Evolutionary conservation across 2,113 vertebrate genomes (phyloP).

Genomic region (Dipodomys merriami): DNA sequence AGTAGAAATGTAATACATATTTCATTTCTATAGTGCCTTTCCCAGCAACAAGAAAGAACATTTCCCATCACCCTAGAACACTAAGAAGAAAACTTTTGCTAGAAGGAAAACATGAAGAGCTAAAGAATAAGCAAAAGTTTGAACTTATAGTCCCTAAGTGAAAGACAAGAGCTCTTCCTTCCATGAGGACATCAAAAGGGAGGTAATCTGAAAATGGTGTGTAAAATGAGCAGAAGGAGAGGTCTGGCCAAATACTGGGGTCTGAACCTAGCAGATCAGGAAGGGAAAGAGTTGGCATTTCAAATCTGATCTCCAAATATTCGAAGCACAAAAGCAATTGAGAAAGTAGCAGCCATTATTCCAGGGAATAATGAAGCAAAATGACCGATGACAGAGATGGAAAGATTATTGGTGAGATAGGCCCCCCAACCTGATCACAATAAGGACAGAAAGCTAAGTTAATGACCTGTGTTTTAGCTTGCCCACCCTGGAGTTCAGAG

Average conservation of each 20-base stretch:
- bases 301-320: constrained; percentile 2
- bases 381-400: background rate
- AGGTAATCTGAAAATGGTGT: background rate
- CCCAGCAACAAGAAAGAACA: constrained; percentile 59
- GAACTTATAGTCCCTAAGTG: constrained; percentile 43
- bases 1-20: constrained; percentile 57
- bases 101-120: constrained; percentile 71
- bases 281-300: constrained; percentile 8
- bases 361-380: background rate
- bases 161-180: constrained; percentile 34
- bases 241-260: background rate
- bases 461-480: background rate
- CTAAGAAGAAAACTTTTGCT: constrained; percentile 62
- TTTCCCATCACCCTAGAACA: constrained; percentile 71
- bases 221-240: background rate
- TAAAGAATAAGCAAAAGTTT: constrained; percentile 64
- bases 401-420: background rate
- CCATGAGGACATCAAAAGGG: constrained; percentile 26
- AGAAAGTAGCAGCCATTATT: background rate
- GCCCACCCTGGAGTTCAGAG: background rate
- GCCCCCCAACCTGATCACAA: background rate
- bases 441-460: background rate
- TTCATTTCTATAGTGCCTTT: constrained; percentile 72
- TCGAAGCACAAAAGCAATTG: background rate
- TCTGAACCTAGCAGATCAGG: background rate